Evolutionary conservation across 92 coral and sea anemone species (phyloP), one percentile per base, ranked within the genome.

Genomic region (Palythoa grandis): DNA sequence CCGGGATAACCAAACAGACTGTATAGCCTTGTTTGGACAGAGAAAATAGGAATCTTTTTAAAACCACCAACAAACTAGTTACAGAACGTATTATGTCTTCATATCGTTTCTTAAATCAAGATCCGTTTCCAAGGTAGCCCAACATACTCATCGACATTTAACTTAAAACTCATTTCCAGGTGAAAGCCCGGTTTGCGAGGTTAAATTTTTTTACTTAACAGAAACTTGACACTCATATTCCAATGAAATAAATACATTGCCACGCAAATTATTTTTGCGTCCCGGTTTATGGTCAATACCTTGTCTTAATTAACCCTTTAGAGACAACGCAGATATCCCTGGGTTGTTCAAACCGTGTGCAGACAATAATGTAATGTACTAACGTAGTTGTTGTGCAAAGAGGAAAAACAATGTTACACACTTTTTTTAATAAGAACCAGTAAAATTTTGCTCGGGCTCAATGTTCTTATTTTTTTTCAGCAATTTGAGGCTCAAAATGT

Each of bases 241-340:
- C 24, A 43, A 6, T 74, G 11, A 5, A 66, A 25, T 72, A 72
- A 14, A 47, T 72, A 38, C 5, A 56, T 23, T 80, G 85, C 65
- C 85, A 80, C 85, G 85, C 85, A 53, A 69, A 53, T n/a, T 48
- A 23, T n/a, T 40, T 35, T 24, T 50, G 11, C 37, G 40, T 73
- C 20, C 47, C 9, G 40, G 43, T 15, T 19, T 40, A 80, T 47
- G 85, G 10, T 20, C 65, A 66, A 80, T 24, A 37, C 13, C 85
- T 40, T 22, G 20, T 20, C 63, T 66, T 43, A 53, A 47, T 52
- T 23, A 66, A 12, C 47, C 74, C 56, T 39, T 19, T 22, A 8
- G 24, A 23, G 37, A 10, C 43, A 37, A 19, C 11, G 56, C 83
- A 78, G 70, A 37, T 52, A 35, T 63, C 1, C 74, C 39, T 13